Evolutionary conservation across 2,113 vertebrate species (phyloP).

Genomic region (Platysteira castanea): DNA sequence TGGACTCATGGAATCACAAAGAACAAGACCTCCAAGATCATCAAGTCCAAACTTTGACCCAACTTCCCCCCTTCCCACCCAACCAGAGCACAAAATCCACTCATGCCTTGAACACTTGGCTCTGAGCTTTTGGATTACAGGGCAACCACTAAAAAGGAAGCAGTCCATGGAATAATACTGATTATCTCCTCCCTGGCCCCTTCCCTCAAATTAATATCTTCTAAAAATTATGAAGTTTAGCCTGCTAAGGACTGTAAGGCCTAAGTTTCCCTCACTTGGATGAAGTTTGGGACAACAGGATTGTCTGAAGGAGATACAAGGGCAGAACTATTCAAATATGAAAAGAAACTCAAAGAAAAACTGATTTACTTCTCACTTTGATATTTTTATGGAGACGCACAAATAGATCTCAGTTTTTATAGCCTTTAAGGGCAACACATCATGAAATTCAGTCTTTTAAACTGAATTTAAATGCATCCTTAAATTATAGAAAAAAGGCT

Average conservation of each 20-base stretch:
- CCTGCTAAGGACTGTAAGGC: background rate
- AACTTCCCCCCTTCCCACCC: background rate
- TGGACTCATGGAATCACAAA: background rate
- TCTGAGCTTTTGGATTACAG: background rate
- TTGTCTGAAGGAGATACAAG: background rate
- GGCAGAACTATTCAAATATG: background rate
- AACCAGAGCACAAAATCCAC: background rate
- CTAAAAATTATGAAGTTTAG: background rate
- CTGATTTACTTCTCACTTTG: background rate
- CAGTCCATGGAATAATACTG: background rate
- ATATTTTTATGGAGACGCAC: background rate
- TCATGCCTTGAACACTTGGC: no score
- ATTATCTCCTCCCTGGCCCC: background rate
- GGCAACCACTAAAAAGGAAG: background rate
- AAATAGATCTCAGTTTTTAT: slow-evolving; percentile 17
- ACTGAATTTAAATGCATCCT: slow-evolving; percentile 29
- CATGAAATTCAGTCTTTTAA: slow-evolving; percentile 12
- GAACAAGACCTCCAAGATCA: background rate
- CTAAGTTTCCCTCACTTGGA: background rate
- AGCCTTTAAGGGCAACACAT: slow-evolving; percentile 1
- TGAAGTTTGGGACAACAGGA: background rate
- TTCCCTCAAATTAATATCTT: background rate
- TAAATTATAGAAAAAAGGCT: slow-evolving; percentile 24
- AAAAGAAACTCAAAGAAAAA: background rate
- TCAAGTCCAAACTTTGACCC: background rate